These are phyloP conservation scores for Spheniscus mendiculus DNA, from an alignment of 2,113 vertebrate genomes.

Conservation along the genomic window DNA sequence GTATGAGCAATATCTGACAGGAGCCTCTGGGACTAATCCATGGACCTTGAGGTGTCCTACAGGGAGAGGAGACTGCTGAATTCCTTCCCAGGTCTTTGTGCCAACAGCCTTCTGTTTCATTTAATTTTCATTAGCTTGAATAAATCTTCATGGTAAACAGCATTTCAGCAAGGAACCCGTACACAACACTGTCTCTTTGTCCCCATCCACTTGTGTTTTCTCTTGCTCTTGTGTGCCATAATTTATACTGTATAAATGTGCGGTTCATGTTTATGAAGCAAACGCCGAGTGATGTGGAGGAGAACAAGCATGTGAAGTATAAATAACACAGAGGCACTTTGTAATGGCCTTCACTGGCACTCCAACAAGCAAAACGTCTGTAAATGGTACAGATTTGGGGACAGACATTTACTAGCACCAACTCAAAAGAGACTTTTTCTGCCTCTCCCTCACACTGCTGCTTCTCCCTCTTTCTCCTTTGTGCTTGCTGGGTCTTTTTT, in stretches of 20 bases:
- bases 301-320: slow-evolving; percentile 21
- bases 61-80: background rate
- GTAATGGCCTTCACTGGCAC: slow-evolving; percentile 13
- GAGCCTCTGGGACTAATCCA: background rate
- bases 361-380: slow-evolving; percentile 38
- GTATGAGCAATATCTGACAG: background rate
- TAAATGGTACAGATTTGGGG: background rate
- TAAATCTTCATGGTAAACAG: background rate
- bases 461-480: slow-evolving; percentile 12
- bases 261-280: slow-evolving; percentile 26
- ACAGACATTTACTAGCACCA: background rate
- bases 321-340: slow-evolving; percentile 37
- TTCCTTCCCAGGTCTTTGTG: background rate
- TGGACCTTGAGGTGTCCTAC: background rate
- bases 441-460: background rate
- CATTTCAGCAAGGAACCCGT: background rate
- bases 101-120: background rate
- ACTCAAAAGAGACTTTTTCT: background rate
- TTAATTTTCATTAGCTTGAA: slow-evolving; percentile 19
- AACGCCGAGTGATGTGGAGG: slow-evolving; percentile 8
- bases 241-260: slow-evolving; percentile 30
- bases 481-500: background rate
- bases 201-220: background rate
- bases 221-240: background rate
- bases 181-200: slow-evolving; percentile 1